These are phyloP conservation scores for Dipodomys spectabilis DNA, from an alignment of 2,113 vertebrate genomes.

Conservation along the genomic window DNA sequence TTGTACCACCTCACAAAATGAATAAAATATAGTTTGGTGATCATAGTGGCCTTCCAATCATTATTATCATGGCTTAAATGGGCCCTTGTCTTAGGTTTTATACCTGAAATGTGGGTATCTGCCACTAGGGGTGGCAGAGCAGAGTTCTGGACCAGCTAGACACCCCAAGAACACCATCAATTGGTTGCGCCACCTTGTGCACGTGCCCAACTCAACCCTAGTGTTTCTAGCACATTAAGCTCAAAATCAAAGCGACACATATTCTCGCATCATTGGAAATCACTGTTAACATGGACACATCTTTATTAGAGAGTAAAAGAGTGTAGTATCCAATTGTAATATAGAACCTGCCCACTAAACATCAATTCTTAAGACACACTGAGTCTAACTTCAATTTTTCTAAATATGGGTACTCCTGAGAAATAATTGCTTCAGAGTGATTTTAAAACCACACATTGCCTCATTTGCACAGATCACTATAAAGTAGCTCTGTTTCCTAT, in stretches of 20 bases:
- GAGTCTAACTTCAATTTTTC: neutral
- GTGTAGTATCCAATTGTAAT: neutral
- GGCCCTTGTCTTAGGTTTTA: neutral
- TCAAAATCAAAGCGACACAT: slow-evolving; percentile 1
- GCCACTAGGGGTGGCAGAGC: slow-evolving; percentile 62
- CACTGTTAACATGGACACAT: neutral
- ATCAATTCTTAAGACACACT: neutral
- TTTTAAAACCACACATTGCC: neutral
- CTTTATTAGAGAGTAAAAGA: slow-evolving; percentile 5
- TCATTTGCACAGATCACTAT: neutral
- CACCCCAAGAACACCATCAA: accelerated
- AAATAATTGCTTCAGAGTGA: neutral
- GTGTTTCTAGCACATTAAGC: neutral
- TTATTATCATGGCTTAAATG: neutral
- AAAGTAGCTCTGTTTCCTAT: neutral
- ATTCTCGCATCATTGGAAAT: neutral
- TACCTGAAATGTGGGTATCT: neutral
- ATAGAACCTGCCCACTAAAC: neutral
- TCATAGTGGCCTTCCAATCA: neutral
- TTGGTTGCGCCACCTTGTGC: accelerated
- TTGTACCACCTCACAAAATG: neutral
- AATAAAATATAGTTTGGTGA: neutral
- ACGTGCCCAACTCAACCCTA: accelerated
- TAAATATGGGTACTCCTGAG: neutral
- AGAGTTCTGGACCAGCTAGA: neutral